Evolutionary conservation across 2,888 invertebrate genomes (phyloP).

Genomic region (Tetranychus piercei): DNA sequence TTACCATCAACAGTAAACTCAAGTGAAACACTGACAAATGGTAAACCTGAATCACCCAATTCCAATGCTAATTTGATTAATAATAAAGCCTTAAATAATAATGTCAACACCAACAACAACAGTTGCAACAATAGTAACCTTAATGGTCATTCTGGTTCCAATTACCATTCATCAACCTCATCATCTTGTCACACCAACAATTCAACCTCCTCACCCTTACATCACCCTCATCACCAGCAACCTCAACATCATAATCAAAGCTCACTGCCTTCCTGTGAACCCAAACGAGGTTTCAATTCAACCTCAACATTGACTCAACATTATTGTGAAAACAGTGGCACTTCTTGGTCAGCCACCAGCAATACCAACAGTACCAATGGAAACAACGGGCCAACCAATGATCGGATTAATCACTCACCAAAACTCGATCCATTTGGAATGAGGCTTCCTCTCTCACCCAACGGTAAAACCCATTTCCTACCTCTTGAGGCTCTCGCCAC

Average conservation of each 20-base stretch:
- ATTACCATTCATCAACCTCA: too few relatives aligned
- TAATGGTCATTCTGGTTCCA: too few relatives aligned
- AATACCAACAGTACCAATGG: not conserved
- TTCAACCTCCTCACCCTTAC: too few relatives aligned
- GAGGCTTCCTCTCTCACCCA: conserved; percentile 40
- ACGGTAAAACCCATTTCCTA: conserved; percentile 34
- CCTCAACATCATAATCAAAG: not conserved
- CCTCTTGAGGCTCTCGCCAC: conserved; percentile 10
- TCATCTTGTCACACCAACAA: too few relatives aligned
- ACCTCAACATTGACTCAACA: not conserved
- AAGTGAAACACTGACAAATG: too few relatives aligned
- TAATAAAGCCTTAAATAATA: too few relatives aligned
- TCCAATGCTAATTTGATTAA: too few relatives aligned
- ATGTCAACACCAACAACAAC: too few relatives aligned
- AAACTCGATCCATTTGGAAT: conserved; percentile 33
- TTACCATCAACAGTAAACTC: too few relatives aligned
- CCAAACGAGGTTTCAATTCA: not conserved
- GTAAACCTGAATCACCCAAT: too few relatives aligned
- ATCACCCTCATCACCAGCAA: too few relatives aligned
- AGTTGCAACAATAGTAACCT: too few relatives aligned
- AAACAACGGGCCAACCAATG: not conserved
- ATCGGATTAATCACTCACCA: not conserved
- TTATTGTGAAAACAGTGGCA: not conserved
- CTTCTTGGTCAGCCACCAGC: not conserved
- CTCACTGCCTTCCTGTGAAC: not conserved